Base-by-base conservation (phyloP, 2,797 vertebrate genomes). In the Bucorvus abyssinicus region DNA sequence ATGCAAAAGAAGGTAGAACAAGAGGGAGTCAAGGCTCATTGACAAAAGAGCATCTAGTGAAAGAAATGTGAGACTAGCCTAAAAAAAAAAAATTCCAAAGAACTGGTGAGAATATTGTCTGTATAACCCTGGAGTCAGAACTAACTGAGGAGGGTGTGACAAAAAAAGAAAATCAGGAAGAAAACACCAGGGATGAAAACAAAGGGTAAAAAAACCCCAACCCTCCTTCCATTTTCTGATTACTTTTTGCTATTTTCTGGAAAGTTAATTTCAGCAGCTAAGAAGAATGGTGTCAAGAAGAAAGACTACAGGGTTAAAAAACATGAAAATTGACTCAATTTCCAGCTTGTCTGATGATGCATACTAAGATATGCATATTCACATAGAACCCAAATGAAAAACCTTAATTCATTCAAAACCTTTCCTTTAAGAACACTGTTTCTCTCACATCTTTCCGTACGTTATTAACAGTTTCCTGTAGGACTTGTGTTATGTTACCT, bases 371-470 rank as follows among this genome's bases (percentile, higher is more conserved):
- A 10, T 7, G 2, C 0, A 10, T 36, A 20, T 32, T 56, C 6
- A 60, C 7, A 1, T 27, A 44, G 30, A 86, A 67, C 2, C 4
- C 12, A 36, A 67, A 36, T 16, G 2, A 68, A 92, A 89, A 55
- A 1, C 0, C 4, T 38, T 63, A 24, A 52, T 70, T 64, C 0
- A 44, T 59, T 59, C 0, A 47, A 88, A 71, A 45, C 34, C 16
- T 36, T 49, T 10, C 2, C 21, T 77, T 86, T 55, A 52, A 70
- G 19, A 81, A 50, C 5, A 42, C 10, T 67, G 4, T 20, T 87
- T 15, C 8, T 38, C 14, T 59, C 24, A 64, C 3, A 19, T 88
- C 91, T 74, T 63, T 80, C 6, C 29, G 10, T n/a, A 38, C 53
- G 9, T 22, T 49, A 26, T 24, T 74, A 69, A 36, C 12, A 12